Percentiles rank a stretch among this genome's conserved stretches.
These are phyloP conservation scores for Phyllostomus hastatus DNA, from an alignment of 2,113 vertebrate species.

Conservation along the genomic window DNA sequence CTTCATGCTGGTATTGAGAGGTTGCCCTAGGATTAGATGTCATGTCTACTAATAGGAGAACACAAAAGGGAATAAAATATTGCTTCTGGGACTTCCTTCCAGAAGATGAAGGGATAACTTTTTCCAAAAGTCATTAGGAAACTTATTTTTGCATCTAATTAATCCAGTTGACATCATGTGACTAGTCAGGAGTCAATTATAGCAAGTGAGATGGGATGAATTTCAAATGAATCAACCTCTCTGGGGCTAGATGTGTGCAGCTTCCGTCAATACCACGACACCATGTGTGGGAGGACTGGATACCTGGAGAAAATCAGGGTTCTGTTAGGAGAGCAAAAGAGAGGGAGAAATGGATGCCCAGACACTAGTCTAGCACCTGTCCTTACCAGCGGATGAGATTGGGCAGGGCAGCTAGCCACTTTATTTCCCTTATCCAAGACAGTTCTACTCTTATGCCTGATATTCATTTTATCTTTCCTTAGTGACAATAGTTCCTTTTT, in stretches of 20 bases:
- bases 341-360: not conserved
- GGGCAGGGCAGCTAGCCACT: not conserved
- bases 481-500: not conserved
- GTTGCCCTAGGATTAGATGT: not conserved
- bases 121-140: not conserved
- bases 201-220: not conserved
- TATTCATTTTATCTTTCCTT: not conserved
- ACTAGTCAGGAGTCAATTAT: not conserved
- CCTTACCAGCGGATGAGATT: not conserved
- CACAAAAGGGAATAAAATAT: not conserved
- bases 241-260: not conserved
- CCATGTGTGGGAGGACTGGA: not conserved
- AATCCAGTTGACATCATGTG: not conserved
- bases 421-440: not conserved
- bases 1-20: not conserved
- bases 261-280: not conserved
- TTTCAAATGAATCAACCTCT: not conserved
- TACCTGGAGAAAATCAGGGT: not conserved
- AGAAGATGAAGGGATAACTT: not conserved
- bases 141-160: not conserved
- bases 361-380: not conserved
- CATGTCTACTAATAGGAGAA: not conserved
- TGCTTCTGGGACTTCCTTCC: not conserved
- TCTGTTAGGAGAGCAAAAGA: not conserved
- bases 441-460: not conserved